These are phyloP conservation scores for Brevimyrus niger DNA, from an alignment of 2,113 vertebrate genomes.

Conservation along the genomic window DNA sequence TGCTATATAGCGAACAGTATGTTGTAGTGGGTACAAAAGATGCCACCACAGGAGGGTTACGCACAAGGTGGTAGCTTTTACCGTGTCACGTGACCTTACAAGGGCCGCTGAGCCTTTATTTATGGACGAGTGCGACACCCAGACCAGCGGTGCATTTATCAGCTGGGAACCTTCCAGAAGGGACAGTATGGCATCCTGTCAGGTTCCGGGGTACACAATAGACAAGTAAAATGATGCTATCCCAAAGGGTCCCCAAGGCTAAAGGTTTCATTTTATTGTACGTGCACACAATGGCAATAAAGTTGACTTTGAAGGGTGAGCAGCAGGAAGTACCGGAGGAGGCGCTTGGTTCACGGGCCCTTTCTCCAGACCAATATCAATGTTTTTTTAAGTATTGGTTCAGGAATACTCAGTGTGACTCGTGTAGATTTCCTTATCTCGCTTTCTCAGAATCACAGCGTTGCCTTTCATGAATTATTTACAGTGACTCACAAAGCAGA, in stretches of 20 bases:
- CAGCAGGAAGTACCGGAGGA: background rate
- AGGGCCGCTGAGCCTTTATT: background rate
- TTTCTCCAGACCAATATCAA: background rate
- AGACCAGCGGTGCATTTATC: background rate
- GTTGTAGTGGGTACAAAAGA: background rate
- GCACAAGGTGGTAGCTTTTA: background rate
- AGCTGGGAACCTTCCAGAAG: background rate
- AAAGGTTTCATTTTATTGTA: background rate
- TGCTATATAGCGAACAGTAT: background rate
- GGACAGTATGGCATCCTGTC: background rate
- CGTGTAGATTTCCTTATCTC: background rate
- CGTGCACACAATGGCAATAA: background rate
- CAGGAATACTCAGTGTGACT: background rate
- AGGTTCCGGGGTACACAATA: background rate
- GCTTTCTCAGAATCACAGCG: background rate
- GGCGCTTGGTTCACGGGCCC: background rate
- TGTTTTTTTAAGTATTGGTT: background rate
- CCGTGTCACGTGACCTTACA: background rate
- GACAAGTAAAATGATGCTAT: background rate
- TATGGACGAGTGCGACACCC: background rate
- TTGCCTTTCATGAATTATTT: background rate
- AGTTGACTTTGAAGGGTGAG: background rate
- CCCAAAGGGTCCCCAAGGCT: background rate
- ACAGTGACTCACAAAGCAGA: background rate
- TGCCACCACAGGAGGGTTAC: background rate